Base-by-base conservation (phyloP, 2,797 vertebrate genomes). In the Botia kubotai region DNA sequence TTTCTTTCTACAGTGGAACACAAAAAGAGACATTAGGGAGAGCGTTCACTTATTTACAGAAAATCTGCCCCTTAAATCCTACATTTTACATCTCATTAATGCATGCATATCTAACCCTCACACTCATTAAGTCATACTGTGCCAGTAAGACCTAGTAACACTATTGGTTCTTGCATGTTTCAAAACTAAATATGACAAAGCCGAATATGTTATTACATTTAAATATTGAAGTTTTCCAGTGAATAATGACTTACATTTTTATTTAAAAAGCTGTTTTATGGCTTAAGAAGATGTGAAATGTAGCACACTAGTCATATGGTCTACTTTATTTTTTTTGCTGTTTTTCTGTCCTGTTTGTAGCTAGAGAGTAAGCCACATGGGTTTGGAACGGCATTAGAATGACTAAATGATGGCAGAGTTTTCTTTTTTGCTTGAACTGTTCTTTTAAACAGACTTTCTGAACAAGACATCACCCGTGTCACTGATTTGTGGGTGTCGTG, bases 391-490 rank as follows among this genome's bases (percentile, higher is more conserved):
- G 58, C 19, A 26, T 60, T 4, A 23, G 7, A 14, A 14, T 73
- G 36, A 73, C 3, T 10, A 16, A 77, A 69, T 19, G 1, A 77
- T 68, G 33, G 19, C n/a, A 69, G 2, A 69, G 46, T 62, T 70
- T 3, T 36, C 50, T 60, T 29, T 39, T 74, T 48, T 68, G 50
- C n/a, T 58, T 36, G 52, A 62, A 82, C n/a, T 74, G 21, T 60
- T 75, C 60, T 62, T 52, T 53, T 48, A 72, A 70, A 76, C 58
- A 67, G 79, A 13, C 10, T 46, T 12, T 63, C 73, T 69, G 68
- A 68, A 55, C 57, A 71, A 58, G 80, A 79, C 71, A 75, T 78
- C 78, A 75, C 65, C 60, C 39, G 55, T 48, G 43, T 72, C 57
- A 77, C 66, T 72, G 53, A 33, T 82, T 70, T 33, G 33, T 75